phyloP scores from a whole-genome alignment of 2,888 invertebrate genomes.

The Zygaena filipendulae region DNA sequence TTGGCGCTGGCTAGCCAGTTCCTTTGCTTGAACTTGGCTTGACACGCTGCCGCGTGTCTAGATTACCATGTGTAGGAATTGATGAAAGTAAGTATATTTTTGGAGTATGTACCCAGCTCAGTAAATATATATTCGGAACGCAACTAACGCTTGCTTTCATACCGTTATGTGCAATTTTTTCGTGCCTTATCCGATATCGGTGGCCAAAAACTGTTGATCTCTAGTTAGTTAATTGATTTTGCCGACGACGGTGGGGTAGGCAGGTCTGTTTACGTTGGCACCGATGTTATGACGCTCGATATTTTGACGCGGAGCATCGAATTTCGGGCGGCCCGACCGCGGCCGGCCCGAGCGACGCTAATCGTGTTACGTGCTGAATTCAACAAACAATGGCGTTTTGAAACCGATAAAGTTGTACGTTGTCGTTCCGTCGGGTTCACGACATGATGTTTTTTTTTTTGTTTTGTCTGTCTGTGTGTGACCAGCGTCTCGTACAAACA shows the following conservation, averaged over 20 bases:
- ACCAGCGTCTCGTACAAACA: neutral
- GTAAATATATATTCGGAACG: no score
- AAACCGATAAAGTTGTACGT: conserved; percentile 22
- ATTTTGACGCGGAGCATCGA: conserved; percentile 30
- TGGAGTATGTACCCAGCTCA: no score
- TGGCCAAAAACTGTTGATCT: no score
- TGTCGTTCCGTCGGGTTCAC: neutral
- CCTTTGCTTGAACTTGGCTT: no score
- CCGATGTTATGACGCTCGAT: conserved; percentile 17
- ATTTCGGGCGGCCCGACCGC: conserved; percentile 29
- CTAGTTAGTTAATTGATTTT: conserved; percentile 14
- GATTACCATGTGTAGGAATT: no score
- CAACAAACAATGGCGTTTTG: conserved; percentile 29
- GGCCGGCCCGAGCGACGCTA: conserved; percentile 24
- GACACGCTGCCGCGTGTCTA: no score
- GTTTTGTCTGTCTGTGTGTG: neutral
- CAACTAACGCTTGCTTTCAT: no score
- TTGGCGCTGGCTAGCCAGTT: no score
- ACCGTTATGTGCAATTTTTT: conserved; percentile 3
- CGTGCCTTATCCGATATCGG: no score
- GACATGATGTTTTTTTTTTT: neutral
- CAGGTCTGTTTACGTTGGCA: conserved; percentile 6
- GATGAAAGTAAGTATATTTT: no score
- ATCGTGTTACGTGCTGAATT: conserved; percentile 37
- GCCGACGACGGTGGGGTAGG: conserved; percentile 7